Conservation (phyloP, 2,113 vertebrate species). For the Tricholaema leucomelas region DNA sequence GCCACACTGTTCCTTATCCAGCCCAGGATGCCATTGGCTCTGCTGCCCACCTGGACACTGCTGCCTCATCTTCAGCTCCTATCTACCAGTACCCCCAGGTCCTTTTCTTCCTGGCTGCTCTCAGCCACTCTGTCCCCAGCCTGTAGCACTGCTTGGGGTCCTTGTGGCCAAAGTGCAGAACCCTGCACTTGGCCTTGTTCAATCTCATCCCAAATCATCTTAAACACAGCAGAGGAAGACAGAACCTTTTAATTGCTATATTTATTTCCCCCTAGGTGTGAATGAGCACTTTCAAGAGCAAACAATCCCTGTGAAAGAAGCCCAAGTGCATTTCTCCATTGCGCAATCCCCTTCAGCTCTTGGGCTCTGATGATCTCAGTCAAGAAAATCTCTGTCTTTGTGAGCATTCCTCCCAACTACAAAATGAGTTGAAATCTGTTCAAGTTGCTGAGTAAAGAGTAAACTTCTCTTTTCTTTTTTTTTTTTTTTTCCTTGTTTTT, state of each 20-base stretch:
- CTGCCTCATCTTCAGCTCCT: too few species aligned
- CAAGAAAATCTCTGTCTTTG: constrained; percentile 31
- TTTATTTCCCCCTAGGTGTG: not conserved
- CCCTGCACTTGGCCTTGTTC: too few species aligned
- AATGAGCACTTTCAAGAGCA: constrained; percentile 51
- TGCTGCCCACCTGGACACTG: too few species aligned
- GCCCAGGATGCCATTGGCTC: too few species aligned
- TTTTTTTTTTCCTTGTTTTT: not conserved
- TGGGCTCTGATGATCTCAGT: constrained; percentile 56
- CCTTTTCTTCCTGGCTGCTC: too few species aligned
- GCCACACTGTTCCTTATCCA: too few species aligned
- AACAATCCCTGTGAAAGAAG: constrained; percentile 44
- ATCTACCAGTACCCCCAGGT: too few species aligned
- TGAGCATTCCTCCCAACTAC: constrained; percentile 51
- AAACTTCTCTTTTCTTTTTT: not conserved
- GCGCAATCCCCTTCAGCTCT: constrained; percentile 33
- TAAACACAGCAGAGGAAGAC: not conserved
- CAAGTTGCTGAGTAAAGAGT: constrained; percentile 37
- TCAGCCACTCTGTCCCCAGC: too few species aligned
- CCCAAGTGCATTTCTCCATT: constrained; percentile 22
- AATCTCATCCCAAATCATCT: too few species aligned
- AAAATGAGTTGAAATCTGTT: constrained; percentile 53
- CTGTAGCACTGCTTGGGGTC: too few species aligned
- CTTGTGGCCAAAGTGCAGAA: too few species aligned
- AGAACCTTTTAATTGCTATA: not conserved